A percentile compares a stretch with the other conserved stretches of the same genome.
phyloP scores from a whole-genome alignment of 2,797 vertebrate species.

The Coendou prehensilis region DNA sequence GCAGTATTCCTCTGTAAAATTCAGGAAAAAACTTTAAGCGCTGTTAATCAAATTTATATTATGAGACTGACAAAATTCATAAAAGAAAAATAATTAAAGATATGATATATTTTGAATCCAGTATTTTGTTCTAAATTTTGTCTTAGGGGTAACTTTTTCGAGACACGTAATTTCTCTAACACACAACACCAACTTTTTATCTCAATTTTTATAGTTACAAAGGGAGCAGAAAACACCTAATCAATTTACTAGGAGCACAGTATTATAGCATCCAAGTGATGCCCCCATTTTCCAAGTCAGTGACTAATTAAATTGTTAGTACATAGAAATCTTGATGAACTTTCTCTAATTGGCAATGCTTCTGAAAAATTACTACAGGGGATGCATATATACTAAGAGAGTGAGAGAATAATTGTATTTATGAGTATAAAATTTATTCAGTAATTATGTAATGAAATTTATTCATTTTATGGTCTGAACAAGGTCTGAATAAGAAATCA shows the following conservation, averaged over 20 bases:
- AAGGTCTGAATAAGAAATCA: constrained; percentile 51
- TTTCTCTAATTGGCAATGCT: background rate
- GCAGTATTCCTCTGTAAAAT: constrained; percentile 83
- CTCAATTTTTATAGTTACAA: constrained; percentile 2
- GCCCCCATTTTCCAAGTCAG: background rate
- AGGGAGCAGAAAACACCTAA: background rate
- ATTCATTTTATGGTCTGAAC: constrained; percentile 22
- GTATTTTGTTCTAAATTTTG: constrained; percentile 9
- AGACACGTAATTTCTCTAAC: constrained; percentile 10
- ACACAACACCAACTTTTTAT: background rate
- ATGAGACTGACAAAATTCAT: background rate
- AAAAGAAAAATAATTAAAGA: background rate
- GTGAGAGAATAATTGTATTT: background rate
- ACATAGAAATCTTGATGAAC: constrained; percentile 16
- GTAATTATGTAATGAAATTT: background rate
- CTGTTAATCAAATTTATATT: constrained; percentile 45
- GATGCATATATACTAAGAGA: background rate
- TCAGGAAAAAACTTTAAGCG: background rate
- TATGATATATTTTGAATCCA: background rate
- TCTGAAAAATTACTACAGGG: constrained; percentile 1
- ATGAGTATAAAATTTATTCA: constrained; percentile 43
- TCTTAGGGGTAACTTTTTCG: background rate
- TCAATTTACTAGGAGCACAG: background rate
- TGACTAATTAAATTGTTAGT: background rate
- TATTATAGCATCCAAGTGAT: background rate